These are phyloP conservation scores for Charanyca ferruginea DNA, from an alignment of 2,888 invertebrate species.

Conservation along the genomic window DNA sequence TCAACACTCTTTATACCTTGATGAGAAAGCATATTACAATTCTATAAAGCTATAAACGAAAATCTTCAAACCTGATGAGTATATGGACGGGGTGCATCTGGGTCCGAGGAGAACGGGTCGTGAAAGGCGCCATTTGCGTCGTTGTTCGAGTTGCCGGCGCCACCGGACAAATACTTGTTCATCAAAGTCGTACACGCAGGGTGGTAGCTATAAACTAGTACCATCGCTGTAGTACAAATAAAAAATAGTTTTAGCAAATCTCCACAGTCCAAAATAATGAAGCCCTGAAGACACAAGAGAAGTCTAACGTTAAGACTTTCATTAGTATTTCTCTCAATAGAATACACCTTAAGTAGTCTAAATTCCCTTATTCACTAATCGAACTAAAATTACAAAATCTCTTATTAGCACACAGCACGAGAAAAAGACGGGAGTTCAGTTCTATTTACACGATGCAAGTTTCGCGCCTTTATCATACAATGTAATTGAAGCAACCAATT, in stretches of 20 bases:
- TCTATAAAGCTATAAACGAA: background rate
- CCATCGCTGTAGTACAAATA: slow-evolving; percentile 93
- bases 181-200: slow-evolving; percentile 97
- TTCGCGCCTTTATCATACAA: too few relatives aligned
- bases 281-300: too few relatives aligned
- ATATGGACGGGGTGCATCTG: slow-evolving; percentile 95
- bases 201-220: slow-evolving; percentile 99
- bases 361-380: too few relatives aligned
- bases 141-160: slow-evolving; percentile 64
- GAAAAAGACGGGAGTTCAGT: too few relatives aligned
- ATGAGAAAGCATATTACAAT: background rate
- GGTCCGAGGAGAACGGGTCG: slow-evolving; percentile 95
- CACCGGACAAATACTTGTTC: slow-evolving; percentile 94
- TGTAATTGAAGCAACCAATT: too few relatives aligned
- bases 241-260: background rate
- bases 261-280: background rate
- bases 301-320: too few relatives aligned
- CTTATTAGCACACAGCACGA: too few relatives aligned
- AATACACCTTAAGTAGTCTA: too few relatives aligned
- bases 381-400: too few relatives aligned
- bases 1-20: too few relatives aligned
- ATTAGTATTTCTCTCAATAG: too few relatives aligned
- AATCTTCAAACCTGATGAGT: slow-evolving; percentile 92
- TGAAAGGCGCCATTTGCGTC: slow-evolving; percentile 78
- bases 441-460: too few relatives aligned